Evolutionary conservation across 2,797 vertebrate species (phyloP), one percentile per base, ranked within the genome.

Genomic region (Anguilla megastoma): DNA sequence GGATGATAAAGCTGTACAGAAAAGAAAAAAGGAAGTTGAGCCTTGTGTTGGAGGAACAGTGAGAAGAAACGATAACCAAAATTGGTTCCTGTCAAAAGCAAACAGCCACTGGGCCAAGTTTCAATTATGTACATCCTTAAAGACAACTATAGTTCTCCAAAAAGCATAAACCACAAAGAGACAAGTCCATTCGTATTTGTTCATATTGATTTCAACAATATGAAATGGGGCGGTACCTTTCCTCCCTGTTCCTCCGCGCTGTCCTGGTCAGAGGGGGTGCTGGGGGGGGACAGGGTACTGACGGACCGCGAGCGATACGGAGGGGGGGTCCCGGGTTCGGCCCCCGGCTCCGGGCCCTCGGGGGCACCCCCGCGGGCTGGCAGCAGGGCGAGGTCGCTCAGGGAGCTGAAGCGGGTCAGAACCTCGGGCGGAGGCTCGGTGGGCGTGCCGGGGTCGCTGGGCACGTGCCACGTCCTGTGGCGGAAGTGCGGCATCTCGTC

Each of bases 381-480:
- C 2, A 16, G 21, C 0, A 5, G 74, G 45, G 21, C 33, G 27
- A 89, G 84, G 45, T 87, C 56, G 0, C 18, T 80, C 2, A 88
- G 63, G 14, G 71, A 45, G 30, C 48, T 82, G 88, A 88, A 84
- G 41, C 24, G 85, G 18, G 66, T 60, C 0, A 87, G 89, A 9
- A 52, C 36, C 18, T 79, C 71, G 0, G 86, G 71, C 82, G 80
- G 56, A 0, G 85, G 63, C 16, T 10, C 4, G 1, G 5, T 27
- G 83, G 84, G 6, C 6, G 41, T 10, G 10, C n/a, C n/a, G 18
- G 79, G 88, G 14, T 36, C 36, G 1, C 83, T 85, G 16, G 89
- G 89, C 12, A 91, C 48, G 0, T 89, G 2, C 90, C 91, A 91
- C 0, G 82, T 89, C 69, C 63, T 86, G 16, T 87, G 79, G 18